These are phyloP conservation scores for Dromius quadrimaculatus DNA, from an alignment of 2,888 invertebrate genomes.

Conservation along the genomic window DNA sequence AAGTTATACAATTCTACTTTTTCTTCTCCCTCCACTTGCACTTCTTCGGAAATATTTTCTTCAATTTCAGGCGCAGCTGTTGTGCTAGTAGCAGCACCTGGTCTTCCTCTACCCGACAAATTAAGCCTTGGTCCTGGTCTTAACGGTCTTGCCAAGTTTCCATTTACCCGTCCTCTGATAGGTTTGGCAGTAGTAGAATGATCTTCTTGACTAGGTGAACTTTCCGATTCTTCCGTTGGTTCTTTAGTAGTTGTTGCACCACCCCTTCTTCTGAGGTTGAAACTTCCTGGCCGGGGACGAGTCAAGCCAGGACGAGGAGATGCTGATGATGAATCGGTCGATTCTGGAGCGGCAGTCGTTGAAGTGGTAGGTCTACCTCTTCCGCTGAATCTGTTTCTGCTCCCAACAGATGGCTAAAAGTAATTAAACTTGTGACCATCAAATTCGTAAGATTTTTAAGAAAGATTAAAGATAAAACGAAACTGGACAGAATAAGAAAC, in stretches of 20 bases:
- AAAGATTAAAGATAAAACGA: too few species aligned
- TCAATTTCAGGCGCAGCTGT: conserved; percentile 66
- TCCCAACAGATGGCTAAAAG: conserved; percentile 59
- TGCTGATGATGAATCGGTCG: conserved; percentile 63
- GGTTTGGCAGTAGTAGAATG: conserved; percentile 56
- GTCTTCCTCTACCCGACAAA: conserved; percentile 69
- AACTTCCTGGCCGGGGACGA: conserved; percentile 68
- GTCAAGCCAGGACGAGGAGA: conserved; percentile 62
- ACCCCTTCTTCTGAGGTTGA: conserved; percentile 62
- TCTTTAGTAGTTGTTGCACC: conserved; percentile 56
- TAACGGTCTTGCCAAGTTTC: conserved; percentile 67
- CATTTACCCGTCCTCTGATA: conserved; percentile 64
- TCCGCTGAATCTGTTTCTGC: conserved; percentile 62
- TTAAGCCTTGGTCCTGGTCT: conserved; percentile 77
- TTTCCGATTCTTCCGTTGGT: conserved; percentile 54
- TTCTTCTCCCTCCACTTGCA: conserved; percentile 64
- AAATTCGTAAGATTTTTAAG: too few species aligned
- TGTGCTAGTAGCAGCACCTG: conserved; percentile 66
- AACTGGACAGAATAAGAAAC: too few species aligned
- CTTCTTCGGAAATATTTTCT: conserved; percentile 62
- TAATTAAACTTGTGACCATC: too few species aligned
- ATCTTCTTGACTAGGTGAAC: conserved; percentile 56
- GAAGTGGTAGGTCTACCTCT: conserved; percentile 63
- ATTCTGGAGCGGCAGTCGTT: conserved; percentile 66
- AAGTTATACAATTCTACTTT: conserved; percentile 53